Evolutionary conservation across 1,140 invertebrate genomes (phyloP), one percentile per base, ranked within the genome.

Genomic region (Euwallacea fornicatus): DNA sequence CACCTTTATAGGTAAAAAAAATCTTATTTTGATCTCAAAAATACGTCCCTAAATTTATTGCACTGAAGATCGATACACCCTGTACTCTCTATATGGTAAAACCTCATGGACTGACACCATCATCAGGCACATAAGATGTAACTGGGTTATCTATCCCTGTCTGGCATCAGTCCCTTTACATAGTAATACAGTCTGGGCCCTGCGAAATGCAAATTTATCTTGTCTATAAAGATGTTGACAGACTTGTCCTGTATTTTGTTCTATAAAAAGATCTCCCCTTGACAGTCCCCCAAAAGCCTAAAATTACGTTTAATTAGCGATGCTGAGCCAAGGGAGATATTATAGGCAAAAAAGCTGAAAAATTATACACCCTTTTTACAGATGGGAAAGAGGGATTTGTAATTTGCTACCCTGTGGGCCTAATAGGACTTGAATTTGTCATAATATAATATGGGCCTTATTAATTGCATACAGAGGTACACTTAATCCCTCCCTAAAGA

Each of bases 211-310:
- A 65, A 53, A 65, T 65, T 65, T 65, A 65, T 65, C 63, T 65
- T 65, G 63, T 41, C 63, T 54, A 65, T 65, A 65, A 65, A 65
- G 63, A 65, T 65, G 63, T 54, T 54, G 63, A 54, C 63, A 54
- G 63, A 13, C 16, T 15, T 65, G 21, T n/a, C 42, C 61, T 44
- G 61, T 63, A 47, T 63, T 63, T 63, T 44, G 42, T 11, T 44
- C 46, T 11, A 46, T 16, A 65, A 65, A 65, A 61, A 65, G 63
- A 11, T 15, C 63, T 8, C 33, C 46, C 63, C 63, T 13, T 54
- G 63, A 33, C 63, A 53, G 63, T 11, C 11, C 21, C 21, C 46
- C 11, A 54, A 65, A 54, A 15, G 47, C 16, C 13, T 63, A 33
- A 65, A 63, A 63, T 63, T 63, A 63, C 42, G 44, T 63, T 47